Conservation (phyloP, 2,113 vertebrate species). For the Ammospiza caudacuta region DNA sequence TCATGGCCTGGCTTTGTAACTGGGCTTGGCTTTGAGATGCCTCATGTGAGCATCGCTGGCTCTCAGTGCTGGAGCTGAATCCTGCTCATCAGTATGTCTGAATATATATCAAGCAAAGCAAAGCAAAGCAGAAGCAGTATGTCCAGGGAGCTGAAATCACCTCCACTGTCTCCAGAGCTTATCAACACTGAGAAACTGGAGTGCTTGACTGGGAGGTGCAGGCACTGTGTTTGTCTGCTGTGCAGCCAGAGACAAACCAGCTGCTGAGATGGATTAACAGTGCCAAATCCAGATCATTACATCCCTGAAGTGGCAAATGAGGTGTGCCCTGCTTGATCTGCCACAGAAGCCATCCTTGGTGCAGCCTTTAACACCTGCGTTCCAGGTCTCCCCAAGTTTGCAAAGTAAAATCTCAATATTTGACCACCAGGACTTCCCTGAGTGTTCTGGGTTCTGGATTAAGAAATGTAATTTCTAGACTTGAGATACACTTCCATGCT, state of each 20-base stretch:
- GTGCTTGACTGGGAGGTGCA: neutral
- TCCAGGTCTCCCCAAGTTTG: neutral
- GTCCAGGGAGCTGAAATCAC: neutral
- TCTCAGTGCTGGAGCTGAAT: neutral
- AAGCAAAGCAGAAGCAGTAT: neutral
- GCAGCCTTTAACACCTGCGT: neutral
- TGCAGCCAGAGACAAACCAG: neutral
- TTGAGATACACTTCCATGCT: neutral
- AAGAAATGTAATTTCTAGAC: neutral
- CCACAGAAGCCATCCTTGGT: neutral
- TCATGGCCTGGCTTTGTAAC: neutral
- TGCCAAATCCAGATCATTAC: neutral
- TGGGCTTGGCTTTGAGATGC: neutral
- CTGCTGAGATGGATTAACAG: neutral
- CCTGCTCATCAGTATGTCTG: neutral
- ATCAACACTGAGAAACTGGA: neutral
- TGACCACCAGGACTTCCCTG: neutral
- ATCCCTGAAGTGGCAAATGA: neutral
- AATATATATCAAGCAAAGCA: neutral
- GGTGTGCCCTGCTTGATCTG: neutral
- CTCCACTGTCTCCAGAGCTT: neutral
- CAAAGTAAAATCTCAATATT: neutral
- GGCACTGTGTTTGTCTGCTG: neutral
- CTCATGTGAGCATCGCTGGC: neutral
- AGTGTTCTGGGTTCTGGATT: neutral